These are phyloP conservation scores for Orientallactaga bullata DNA, from an alignment of 2,113 vertebrate genomes.

Conservation along the genomic window DNA sequence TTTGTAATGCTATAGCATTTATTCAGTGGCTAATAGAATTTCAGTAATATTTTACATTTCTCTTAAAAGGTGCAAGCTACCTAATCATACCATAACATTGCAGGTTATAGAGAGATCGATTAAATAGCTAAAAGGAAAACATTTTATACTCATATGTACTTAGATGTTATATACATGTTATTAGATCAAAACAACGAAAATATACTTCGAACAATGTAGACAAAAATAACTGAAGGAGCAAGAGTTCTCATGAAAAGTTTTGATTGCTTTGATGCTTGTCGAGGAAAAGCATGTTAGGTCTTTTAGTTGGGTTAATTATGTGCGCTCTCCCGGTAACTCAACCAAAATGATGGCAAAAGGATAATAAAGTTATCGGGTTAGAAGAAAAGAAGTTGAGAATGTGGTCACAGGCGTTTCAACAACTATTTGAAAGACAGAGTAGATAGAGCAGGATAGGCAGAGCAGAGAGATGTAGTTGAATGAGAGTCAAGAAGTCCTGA, in stretches of 20 bases:
- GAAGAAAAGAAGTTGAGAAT: conserved; percentile 39
- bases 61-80: conserved; percentile 44
- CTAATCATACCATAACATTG: not conserved
- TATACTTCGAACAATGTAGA: conserved; percentile 19
- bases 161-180: conserved; percentile 33
- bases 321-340: not conserved
- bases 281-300: not conserved
- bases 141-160: conserved; percentile 43
- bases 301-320: conserved; percentile 44
- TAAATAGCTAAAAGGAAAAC: conserved; percentile 32
- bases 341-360: conserved; percentile 18
- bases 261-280: conserved; percentile 18
- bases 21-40: conserved; percentile 36
- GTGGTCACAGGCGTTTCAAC: not conserved
- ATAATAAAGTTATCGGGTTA: not conserved
- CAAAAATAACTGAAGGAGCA: conserved; percentile 24
- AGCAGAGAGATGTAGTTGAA: not conserved
- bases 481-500: not conserved
- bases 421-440: not conserved
- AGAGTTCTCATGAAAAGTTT: conserved; percentile 47
- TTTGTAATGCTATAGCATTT: conserved; percentile 16
- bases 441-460: not conserved
- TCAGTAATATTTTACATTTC: conserved; percentile 38
- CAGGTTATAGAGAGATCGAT: not conserved
- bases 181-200: conserved; percentile 37